A percentile compares a stretch with the other conserved stretches of the same genome.
These are phyloP conservation scores for Macroteleia sp. DNA, from an alignment of 2,888 invertebrate genomes.

Conservation along the genomic window DNA sequence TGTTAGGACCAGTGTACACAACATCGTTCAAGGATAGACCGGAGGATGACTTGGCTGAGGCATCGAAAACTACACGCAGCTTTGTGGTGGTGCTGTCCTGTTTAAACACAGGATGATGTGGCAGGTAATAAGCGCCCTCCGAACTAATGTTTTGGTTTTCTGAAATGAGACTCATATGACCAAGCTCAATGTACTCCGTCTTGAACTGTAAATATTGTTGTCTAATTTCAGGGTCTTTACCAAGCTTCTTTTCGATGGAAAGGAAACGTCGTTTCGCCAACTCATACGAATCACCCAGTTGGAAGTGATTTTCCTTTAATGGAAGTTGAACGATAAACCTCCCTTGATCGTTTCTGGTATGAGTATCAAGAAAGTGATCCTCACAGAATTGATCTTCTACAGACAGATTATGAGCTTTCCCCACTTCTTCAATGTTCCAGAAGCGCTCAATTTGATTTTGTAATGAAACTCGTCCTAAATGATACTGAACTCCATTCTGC, in stretches of 20 bases:
- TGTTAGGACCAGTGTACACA: constrained; percentile 62
- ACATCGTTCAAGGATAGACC: constrained; percentile 64
- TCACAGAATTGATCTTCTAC: constrained; percentile 20
- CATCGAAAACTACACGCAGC: constrained; percentile 70
- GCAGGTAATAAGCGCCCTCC: not conserved
- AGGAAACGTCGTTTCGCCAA: constrained; percentile 45
- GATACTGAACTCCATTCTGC: no score
- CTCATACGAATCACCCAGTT: constrained; percentile 48
- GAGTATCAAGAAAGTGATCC: constrained; percentile 33
- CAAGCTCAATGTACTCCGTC: not conserved
- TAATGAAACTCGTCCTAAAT: not conserved
- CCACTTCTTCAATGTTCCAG: no score
- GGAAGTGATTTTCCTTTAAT: not conserved
- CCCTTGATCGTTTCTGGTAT: constrained; percentile 11
- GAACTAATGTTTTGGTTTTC: not conserved
- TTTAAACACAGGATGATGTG: constrained; percentile 1
- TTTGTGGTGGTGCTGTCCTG: constrained; percentile 4
- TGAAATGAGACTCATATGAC: constrained; percentile 1
- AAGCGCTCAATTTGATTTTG: not conserved
- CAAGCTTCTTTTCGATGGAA: not conserved
- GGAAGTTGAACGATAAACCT: constrained; percentile 52
- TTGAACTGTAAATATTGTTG: not conserved
- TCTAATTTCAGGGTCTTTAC: not conserved
- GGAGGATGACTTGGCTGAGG: constrained; percentile 48
- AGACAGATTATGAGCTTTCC: no score